Conservation (phyloP, 1,140 invertebrate genomes). For the Phymastichus coffea region DNA sequence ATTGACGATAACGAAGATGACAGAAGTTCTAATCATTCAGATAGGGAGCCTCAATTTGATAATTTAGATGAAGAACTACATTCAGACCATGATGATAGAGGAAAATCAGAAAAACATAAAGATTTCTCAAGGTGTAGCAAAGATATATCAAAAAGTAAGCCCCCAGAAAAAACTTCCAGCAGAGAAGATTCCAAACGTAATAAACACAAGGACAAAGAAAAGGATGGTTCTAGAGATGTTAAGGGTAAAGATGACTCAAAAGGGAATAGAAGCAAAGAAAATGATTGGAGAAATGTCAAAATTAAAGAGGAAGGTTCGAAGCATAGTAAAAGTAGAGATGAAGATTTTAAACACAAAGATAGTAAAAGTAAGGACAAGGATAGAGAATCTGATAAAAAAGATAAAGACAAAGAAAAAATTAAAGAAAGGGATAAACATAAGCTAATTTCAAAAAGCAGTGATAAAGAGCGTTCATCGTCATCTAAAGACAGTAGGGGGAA, state of each 20-base stretch:
- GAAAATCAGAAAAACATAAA: constrained; percentile 23
- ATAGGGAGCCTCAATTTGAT: no score
- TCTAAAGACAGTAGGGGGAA: constrained; percentile 27
- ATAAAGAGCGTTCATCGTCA: constrained; percentile 28
- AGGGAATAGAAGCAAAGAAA: constrained; percentile 30
- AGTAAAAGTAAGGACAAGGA: constrained; percentile 23
- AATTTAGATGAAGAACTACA: no score
- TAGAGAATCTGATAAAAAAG: constrained; percentile 27
- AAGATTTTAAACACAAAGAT: constrained; percentile 14
- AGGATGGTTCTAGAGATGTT: constrained; percentile 24
- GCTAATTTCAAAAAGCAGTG: constrained; percentile 31
- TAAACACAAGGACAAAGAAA: constrained; percentile 31
- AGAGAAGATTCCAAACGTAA: constrained; percentile 6
- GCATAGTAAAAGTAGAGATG: constrained; percentile 31
- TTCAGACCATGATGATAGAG: no score
- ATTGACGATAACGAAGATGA: constrained; percentile 4
- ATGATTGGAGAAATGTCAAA: constrained; percentile 28
- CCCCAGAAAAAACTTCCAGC: constrained; percentile 23
- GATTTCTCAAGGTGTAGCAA: constrained; percentile 20
- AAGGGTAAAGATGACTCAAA: constrained; percentile 33
- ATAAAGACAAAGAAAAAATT: constrained; percentile 31
- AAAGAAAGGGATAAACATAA: constrained; percentile 33
- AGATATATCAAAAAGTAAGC: constrained; percentile 16
- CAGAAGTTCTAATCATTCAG: constrained; percentile 3
- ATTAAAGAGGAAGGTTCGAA: constrained; percentile 32